Conservation (phyloP, 2,888 invertebrate genomes). For the Leucophenga montana region DNA sequence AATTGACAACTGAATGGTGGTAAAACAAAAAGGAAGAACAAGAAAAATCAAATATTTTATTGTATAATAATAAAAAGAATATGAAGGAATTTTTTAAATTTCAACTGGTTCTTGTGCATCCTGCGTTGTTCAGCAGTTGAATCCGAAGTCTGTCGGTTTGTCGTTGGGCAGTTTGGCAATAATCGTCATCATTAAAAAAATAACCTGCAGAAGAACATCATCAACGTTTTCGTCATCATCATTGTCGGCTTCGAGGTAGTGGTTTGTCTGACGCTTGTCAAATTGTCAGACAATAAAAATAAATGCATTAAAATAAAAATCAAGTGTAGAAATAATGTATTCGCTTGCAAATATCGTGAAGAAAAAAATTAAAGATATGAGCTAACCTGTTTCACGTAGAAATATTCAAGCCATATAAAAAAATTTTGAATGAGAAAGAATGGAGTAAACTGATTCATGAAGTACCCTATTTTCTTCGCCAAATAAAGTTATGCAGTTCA, state of each 20-base stretch:
- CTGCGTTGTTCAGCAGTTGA: neutral
- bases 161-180: neutral
- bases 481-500: no score
- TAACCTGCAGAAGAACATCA: neutral
- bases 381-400: no score
- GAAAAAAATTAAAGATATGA: constrained; percentile 2
- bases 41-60: constrained; percentile 3
- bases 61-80: constrained; percentile 2
- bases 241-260: constrained; percentile 3
- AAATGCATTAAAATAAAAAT: constrained; percentile 46
- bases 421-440: no score
- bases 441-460: no score
- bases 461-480: no score
- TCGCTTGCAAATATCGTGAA: constrained; percentile 48
- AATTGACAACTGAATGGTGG: constrained; percentile 16
- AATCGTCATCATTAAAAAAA: constrained; percentile 2
- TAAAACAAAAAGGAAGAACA: neutral
- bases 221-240: constrained; percentile 1
- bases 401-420: no score
- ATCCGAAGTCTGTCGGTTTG: neutral
- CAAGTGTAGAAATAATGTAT: constrained; percentile 45
- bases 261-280: constrained; percentile 49
- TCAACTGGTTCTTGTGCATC: neutral
- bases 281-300: constrained; percentile 61
- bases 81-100: neutral